Base-by-base conservation (phyloP, 2,888 invertebrate species). In the Pyralis farinalis region DNA sequence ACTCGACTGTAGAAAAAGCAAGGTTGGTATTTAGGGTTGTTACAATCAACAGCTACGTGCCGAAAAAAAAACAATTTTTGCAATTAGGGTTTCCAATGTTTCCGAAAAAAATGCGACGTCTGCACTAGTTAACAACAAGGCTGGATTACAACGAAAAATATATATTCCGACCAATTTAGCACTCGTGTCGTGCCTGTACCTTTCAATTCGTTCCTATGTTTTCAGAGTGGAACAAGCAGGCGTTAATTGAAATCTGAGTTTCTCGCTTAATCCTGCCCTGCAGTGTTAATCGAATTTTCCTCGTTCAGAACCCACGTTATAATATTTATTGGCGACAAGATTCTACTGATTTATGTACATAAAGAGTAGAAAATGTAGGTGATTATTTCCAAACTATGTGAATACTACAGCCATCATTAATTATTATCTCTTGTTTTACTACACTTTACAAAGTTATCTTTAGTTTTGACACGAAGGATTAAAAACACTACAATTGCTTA, bases 241-340 rank as follows among this genome's bases (percentile, higher is more conserved):
- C 63, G 72, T 74, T 87, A 87, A 87, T 87, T 87, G 84, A 81
- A 86, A 81, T 71, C 60, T 69, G 71, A 59, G 68, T 79, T 82
- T 82, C 78, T 73, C 59, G 49, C 67, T 70, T 78, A 77, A 75
- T 72, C 68, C 67, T 22, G 35, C 48, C 48, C 47, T 58, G 51
- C 55, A 49, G 58, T 43, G 46, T 51, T 65, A 64, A 74, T 71
- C 58, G 58, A 59, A 60, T 52, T 27, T 16, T 25, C 33, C 32
- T 47, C 47, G 37, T 46, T 36, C 37, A 16, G 40, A 35, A 39
- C 33, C 11, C 31, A 22, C 33, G 12, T 25, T 27, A 12, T 37
- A 31, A 37, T 32, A 32, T 32, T 43, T 45, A 37, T 42, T 25
- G 32, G 7, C 7, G 9, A 12, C 12, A 27, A 22, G 28, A 40